Conservation (phyloP, 2,888 invertebrate species). For the Melinaea menophilus region DNA sequence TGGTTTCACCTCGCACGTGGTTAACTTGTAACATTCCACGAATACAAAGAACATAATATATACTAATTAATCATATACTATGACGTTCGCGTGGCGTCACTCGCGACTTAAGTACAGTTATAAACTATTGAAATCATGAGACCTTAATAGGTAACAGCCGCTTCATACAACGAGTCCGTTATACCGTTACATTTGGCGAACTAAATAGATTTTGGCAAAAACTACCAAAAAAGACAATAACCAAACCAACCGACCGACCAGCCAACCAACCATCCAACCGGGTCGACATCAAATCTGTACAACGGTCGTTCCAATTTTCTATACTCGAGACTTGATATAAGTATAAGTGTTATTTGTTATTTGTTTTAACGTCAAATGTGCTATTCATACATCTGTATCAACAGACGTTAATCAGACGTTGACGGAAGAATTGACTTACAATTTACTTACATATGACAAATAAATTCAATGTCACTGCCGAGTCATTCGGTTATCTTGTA, state of each 20-base stretch:
- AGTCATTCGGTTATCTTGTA: not conserved
- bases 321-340: not conserved
- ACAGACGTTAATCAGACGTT: not conserved
- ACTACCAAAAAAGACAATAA: slow-evolving; percentile 64
- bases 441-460: not conserved
- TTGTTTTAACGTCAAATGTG: not conserved
- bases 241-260: slow-evolving; percentile 51
- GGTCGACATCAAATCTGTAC: slow-evolving; percentile 61
- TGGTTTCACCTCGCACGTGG: no score
- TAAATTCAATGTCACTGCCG: not conserved
- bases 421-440: not conserved
- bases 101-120: slow-evolving; percentile 28
- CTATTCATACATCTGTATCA: not conserved
- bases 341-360: not conserved
- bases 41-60: not conserved
- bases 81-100: not conserved
- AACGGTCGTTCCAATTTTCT: slow-evolving; percentile 69
- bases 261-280: slow-evolving; percentile 41
- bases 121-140: slow-evolving; percentile 42
- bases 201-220: slow-evolving; percentile 71
- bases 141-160: slow-evolving; percentile 65
- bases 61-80: not conserved
- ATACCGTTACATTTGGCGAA: slow-evolving; percentile 67
- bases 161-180: slow-evolving; percentile 51
- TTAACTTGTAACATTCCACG: not conserved